Conservation (phyloP, 2,888 invertebrate species). For the Rhaphigaster nebulosa region DNA sequence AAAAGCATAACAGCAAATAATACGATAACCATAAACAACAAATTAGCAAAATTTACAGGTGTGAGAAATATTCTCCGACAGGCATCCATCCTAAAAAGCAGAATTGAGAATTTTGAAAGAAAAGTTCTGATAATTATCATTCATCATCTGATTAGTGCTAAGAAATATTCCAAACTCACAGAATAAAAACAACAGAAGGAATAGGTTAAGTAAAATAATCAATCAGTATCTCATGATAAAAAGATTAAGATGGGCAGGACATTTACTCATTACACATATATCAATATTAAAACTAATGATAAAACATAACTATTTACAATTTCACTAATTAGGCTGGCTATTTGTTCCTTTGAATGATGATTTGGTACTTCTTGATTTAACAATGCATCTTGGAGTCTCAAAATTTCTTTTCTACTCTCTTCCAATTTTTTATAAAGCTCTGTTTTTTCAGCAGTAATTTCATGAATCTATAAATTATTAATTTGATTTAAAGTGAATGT, state of each 20-base stretch:
- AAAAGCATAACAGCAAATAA: no score
- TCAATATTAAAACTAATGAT: neutral
- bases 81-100: neutral
- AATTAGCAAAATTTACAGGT: neutral
- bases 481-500: neutral
- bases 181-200: neutral
- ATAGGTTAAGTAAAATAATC: neutral
- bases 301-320: slow-evolving; percentile 70
- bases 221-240: neutral
- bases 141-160: no score
- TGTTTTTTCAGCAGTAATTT: slow-evolving; percentile 67
- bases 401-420: slow-evolving; percentile 64
- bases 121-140: no score
- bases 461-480: slow-evolving; percentile 65
- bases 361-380: slow-evolving; percentile 70
- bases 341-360: slow-evolving; percentile 77
- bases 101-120: neutral
- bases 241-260: neutral
- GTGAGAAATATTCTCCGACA: neutral
- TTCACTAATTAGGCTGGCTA: slow-evolving; percentile 77
- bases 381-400: slow-evolving; percentile 60
- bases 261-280: neutral
- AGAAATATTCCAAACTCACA: no score
- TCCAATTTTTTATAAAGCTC: slow-evolving; percentile 67
- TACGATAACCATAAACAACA: no score